These are phyloP conservation scores for Ursus arctos DNA, from an alignment of 2,113 vertebrate species.

Conservation along the genomic window DNA sequence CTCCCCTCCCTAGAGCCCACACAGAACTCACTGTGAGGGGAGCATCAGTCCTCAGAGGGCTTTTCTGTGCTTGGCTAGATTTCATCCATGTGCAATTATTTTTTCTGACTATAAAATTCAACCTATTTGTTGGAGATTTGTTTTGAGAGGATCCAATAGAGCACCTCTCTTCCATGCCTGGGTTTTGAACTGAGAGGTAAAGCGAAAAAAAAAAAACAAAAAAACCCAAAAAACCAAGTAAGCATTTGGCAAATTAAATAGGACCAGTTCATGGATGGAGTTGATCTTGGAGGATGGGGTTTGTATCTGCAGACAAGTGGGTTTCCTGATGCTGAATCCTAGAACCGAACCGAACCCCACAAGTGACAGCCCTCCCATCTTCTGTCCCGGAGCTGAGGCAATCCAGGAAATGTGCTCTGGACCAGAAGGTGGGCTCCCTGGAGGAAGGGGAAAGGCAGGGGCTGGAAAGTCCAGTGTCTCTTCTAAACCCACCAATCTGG, in stretches of 20 bases:
- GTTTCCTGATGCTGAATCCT: not conserved
- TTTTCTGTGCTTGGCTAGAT: not conserved
- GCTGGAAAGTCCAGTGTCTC: not conserved
- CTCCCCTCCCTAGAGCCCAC: not conserved
- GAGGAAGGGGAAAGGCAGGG: not conserved
- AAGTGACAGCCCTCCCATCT: not conserved
- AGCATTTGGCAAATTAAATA: not conserved
- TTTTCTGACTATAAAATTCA: slow-evolving; percentile 46
- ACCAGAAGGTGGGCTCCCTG: not conserved
- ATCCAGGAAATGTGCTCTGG: not conserved
- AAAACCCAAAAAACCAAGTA: not conserved
- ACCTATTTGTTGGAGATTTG: slow-evolving; percentile 32
- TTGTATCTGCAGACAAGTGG: not conserved
- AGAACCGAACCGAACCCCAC: not conserved
- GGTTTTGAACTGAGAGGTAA: slow-evolving; percentile 45
- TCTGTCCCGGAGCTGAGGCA: not conserved
- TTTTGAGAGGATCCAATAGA: slow-evolving; percentile 16
- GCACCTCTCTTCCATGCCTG: not conserved
- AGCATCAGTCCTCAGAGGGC: not conserved
- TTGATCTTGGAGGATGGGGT: not conserved
- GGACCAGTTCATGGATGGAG: not conserved
- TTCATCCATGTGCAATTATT: not conserved
- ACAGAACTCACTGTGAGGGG: fast-evolving
- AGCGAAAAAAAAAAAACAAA: not conserved
- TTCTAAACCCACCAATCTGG: not conserved